Evolutionary conservation across 2,113 vertebrate genomes (phyloP).

Genomic region (Microcebus griseorufus): DNA sequence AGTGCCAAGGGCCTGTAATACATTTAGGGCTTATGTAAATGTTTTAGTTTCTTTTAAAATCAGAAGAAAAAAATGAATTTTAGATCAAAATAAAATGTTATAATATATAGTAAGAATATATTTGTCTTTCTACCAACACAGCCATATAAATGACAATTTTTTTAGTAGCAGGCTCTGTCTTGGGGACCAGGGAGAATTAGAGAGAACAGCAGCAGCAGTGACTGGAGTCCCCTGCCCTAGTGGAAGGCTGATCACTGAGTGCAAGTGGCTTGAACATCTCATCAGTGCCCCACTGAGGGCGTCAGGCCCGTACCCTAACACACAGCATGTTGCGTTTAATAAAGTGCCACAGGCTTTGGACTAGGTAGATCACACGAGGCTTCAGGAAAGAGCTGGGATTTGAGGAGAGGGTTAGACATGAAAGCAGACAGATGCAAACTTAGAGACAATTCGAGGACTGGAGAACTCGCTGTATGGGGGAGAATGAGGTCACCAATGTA

Average conservation of each 20-base stretch:
- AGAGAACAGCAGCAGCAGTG: neutral
- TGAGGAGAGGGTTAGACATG: neutral
- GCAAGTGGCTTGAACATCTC: fast-evolving
- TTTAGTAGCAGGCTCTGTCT: neutral
- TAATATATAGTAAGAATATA: neutral
- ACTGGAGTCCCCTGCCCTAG: fast-evolving
- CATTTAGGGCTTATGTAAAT: neutral
- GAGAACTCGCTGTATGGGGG: neutral
- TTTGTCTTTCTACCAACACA: neutral
- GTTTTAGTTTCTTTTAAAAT: neutral
- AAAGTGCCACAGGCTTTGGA: neutral
- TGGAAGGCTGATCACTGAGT: neutral
- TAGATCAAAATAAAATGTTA: neutral
- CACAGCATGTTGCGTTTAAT: neutral
- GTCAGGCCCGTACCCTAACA: fast-evolving
- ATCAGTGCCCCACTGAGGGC: fast-evolving
- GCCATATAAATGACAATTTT: neutral
- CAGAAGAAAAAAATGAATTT: neutral
- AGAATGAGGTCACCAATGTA: neutral
- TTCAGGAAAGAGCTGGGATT: neutral
- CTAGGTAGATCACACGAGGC: neutral
- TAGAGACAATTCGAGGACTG: neutral
- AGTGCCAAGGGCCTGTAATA: neutral
- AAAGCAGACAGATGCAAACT: neutral
- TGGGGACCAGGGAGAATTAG: neutral